Evolutionary conservation across 2,113 vertebrate genomes (phyloP).

Genomic region (Phoenicopterus ruber): DNA sequence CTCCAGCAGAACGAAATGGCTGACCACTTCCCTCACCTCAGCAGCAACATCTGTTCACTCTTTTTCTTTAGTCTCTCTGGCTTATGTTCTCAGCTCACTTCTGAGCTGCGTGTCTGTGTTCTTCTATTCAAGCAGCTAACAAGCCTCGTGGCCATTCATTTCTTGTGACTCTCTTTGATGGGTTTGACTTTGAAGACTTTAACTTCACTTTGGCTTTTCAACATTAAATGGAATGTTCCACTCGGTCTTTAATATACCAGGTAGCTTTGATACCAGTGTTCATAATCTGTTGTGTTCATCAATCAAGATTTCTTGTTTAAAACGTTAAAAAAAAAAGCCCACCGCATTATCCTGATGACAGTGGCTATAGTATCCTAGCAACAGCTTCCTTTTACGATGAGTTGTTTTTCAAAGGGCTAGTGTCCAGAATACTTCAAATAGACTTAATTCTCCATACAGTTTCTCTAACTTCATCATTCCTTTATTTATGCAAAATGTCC

Average conservation of each 20-base stretch:
- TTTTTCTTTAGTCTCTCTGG: background rate
- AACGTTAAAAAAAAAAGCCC: background rate
- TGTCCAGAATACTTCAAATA: background rate
- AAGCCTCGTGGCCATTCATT: background rate
- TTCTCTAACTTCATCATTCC: background rate
- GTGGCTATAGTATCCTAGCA: slow-evolving; percentile 18
- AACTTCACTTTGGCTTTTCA: background rate
- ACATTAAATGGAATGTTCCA: background rate
- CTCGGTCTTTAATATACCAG: background rate
- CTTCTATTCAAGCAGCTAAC: background rate
- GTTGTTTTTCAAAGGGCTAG: background rate
- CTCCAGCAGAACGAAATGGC: background rate
- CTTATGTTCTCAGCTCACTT: background rate
- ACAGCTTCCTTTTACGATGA: background rate
- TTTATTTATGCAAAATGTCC: background rate
- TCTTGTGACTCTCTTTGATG: background rate
- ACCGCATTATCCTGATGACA: background rate
- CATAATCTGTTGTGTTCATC: background rate
- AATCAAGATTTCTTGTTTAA: background rate
- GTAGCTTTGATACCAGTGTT: background rate
- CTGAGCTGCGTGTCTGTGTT: background rate
- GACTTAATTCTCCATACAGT: background rate
- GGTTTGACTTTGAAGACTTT: background rate
- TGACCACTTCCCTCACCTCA: background rate
- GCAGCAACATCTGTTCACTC: background rate